Evolutionary conservation across 2,888 invertebrate species (phyloP).

Genomic region (Aphidius colemani): DNA sequence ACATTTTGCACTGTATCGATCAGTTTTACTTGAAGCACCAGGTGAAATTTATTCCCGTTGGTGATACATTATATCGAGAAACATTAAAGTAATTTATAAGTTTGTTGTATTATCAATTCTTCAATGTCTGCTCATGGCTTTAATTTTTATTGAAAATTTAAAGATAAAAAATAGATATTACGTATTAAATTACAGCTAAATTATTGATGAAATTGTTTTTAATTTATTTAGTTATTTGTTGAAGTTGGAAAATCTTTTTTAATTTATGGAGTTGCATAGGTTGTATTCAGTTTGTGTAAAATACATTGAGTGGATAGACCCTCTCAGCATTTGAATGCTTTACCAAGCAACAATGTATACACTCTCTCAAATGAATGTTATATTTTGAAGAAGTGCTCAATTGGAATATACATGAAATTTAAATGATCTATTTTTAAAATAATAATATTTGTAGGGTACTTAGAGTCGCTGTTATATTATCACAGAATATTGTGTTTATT

Average conservation of each 20-base stretch:
- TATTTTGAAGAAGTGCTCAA: slow-evolving; percentile 3
- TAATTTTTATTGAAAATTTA: slow-evolving; percentile 7
- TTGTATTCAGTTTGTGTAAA: not conserved
- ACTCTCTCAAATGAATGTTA: no score
- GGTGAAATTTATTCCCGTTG: slow-evolving; percentile 32
- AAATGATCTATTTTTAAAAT: no score
- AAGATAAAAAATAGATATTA: not conserved
- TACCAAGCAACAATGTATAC: no score
- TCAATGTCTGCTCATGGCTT: not conserved
- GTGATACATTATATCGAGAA: slow-evolving; percentile 31
- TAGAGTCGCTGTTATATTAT: no score
- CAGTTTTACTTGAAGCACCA: slow-evolving; percentile 33
- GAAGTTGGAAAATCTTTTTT: not conserved
- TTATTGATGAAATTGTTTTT: not conserved
- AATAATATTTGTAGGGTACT: no score
- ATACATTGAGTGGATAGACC: no score
- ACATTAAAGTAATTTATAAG: slow-evolving; percentile 30
- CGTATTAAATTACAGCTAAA: not conserved
- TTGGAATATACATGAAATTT: not conserved
- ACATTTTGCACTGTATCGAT: slow-evolving; percentile 48
- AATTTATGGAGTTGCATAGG: not conserved
- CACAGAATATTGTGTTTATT: no score
- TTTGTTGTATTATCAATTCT: slow-evolving; percentile 3
- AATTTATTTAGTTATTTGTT: not conserved
- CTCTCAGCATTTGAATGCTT: no score